phyloP scores from a whole-genome alignment of 2,113 vertebrate genomes.

The Ovibos moschatus region DNA sequence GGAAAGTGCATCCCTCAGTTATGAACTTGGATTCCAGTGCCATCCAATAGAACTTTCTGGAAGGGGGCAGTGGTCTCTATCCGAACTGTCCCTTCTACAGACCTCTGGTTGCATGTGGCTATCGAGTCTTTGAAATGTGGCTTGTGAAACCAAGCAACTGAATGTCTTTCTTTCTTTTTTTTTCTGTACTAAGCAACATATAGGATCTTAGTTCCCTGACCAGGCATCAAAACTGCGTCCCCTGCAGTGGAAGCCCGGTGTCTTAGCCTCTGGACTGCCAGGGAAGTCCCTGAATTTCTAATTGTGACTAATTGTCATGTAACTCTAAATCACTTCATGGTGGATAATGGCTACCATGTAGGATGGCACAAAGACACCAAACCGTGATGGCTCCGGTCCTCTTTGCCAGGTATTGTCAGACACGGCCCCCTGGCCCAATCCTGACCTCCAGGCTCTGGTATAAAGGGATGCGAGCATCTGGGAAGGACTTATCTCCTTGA shows the following conservation, averaged over 20 bases:
- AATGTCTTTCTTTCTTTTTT: not conserved
- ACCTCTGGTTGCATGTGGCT: not conserved
- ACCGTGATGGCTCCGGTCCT: fast-evolving
- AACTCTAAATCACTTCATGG: not conserved
- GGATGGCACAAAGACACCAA: not conserved
- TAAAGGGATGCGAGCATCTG: not conserved
- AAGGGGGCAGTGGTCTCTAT: fast-evolving
- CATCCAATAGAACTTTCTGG: not conserved
- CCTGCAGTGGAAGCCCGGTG: fast-evolving
- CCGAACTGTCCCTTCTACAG: not conserved
- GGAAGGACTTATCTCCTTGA: not conserved
- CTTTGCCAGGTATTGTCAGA: not conserved
- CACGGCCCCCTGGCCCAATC: fast-evolving
- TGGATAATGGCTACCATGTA: not conserved
- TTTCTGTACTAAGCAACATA: not conserved
- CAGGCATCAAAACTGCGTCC: not conserved
- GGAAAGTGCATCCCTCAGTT: not conserved
- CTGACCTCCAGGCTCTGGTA: not conserved
- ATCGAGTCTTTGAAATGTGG: not conserved
- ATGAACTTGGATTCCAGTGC: not conserved
- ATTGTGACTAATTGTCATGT: not conserved
- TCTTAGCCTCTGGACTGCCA: fast-evolving
- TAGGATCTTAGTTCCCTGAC: not conserved
- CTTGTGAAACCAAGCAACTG: not conserved
- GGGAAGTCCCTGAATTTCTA: not conserved